phyloP scores from a whole-genome alignment of 2,888 invertebrate species.

The Gisinianus flammeolus region DNA sequence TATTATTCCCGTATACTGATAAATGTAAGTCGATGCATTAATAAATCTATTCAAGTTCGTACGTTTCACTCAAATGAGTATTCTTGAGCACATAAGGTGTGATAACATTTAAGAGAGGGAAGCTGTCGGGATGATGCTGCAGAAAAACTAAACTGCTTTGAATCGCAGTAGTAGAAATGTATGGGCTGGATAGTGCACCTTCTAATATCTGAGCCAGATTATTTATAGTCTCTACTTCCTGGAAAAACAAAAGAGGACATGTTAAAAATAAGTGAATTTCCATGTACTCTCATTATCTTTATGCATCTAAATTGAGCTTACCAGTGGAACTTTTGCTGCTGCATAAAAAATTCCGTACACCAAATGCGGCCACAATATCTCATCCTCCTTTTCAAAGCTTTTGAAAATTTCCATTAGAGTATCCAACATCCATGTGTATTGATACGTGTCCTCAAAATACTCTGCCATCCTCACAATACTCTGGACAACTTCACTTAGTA shows the following conservation, averaged over 20 bases:
- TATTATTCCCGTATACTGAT: too few species aligned
- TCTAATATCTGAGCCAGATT: conserved; percentile 52
- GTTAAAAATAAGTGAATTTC: conserved; percentile 12
- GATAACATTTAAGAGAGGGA: conserved; percentile 47
- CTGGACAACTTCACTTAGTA: conserved; percentile 56
- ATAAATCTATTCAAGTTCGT: conserved; percentile 12
- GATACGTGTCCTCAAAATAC: conserved; percentile 75
- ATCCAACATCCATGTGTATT: conserved; percentile 81
- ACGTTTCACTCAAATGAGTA: conserved; percentile 56
- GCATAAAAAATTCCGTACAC: conserved; percentile 73
- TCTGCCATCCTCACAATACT: conserved; percentile 73
- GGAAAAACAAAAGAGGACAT: conserved; percentile 22
- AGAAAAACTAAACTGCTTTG: conserved; percentile 52
- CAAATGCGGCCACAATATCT: conserved; percentile 75
- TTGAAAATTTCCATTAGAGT: conserved; percentile 71
- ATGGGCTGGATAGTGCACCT: conserved; percentile 43
- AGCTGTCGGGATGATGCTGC: conserved; percentile 50
- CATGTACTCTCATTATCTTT: too few species aligned
- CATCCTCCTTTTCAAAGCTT: conserved; percentile 75
- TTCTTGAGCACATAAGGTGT: conserved; percentile 50
- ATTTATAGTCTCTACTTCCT: conserved; percentile 52
- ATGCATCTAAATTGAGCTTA: too few species aligned
- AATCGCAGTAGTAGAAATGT: conserved; percentile 50
- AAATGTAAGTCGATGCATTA: too few species aligned
- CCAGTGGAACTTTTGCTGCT: conserved; percentile 63